Percentiles rank a stretch among this genome's conserved stretches.
Conservation (phyloP, 2,888 invertebrate genomes). For the Macropis europaea region DNA sequence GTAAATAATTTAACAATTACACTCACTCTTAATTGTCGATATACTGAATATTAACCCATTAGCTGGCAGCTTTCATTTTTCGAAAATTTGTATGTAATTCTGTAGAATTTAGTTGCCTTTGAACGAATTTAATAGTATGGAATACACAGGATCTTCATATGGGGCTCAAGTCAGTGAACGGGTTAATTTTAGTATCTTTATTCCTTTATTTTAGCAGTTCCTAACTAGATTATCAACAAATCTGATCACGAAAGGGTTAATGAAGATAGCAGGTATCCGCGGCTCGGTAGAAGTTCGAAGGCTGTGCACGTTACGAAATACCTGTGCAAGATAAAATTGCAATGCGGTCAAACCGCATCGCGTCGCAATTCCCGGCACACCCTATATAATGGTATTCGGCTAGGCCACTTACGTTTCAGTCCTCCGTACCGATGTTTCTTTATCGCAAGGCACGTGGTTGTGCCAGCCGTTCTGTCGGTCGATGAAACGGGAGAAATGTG, state of each 20-base stretch:
- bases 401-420: constrained; percentile 28
- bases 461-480: constrained; percentile 40
- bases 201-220: too few species aligned
- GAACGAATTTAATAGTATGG: neutral
- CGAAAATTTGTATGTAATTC: too few species aligned
- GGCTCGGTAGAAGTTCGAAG: neutral
- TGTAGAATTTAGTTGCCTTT: neutral
- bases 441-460: constrained; percentile 4
- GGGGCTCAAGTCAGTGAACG: too few species aligned
- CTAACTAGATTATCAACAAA: too few species aligned
- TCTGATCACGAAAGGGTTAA: too few species aligned
- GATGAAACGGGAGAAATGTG: constrained; percentile 46
- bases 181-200: too few species aligned
- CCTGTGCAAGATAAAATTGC: constrained; percentile 28
- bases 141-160: too few species aligned
- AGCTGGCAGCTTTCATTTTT: too few species aligned
- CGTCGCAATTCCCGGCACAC: constrained; percentile 41
- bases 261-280: neutral
- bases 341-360: constrained; percentile 42
- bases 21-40: too few species aligned
- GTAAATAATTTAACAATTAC: too few species aligned
- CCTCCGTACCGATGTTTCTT: constrained; percentile 1
- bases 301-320: constrained; percentile 27
- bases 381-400: constrained; percentile 37
- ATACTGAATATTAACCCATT: too few species aligned